Conservation (phyloP, 2,888 invertebrate species). For the Plebejus anna region DNA sequence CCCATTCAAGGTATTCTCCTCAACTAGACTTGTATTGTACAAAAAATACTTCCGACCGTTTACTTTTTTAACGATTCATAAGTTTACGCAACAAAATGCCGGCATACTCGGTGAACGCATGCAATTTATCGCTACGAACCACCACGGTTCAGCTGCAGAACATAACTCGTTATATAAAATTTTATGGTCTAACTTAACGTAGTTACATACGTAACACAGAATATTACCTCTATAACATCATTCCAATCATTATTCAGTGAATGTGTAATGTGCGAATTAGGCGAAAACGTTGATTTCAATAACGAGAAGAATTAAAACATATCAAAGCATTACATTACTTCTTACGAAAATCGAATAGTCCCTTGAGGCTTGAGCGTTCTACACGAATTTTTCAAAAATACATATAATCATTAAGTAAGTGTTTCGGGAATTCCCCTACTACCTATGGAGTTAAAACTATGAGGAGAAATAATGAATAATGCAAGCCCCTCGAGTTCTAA, state of each 20-base stretch:
- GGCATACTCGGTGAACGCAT: not conserved
- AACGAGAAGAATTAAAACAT: not conserved
- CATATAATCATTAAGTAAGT: not conserved
- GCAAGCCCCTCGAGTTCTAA: not conserved
- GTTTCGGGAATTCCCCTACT: no score
- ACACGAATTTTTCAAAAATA: not conserved
- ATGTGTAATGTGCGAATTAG: not conserved
- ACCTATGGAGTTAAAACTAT: not conserved
- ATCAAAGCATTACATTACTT: not conserved
- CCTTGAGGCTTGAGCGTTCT: not conserved
- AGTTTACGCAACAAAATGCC: slow-evolving; percentile 13
- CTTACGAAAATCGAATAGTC: not conserved
- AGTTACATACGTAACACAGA: slow-evolving; percentile 1
- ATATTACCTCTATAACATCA: not conserved
- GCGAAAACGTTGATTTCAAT: not conserved
- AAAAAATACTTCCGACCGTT: slow-evolving; percentile 8
- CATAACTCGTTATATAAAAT: slow-evolving; percentile 17
- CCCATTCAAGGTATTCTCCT: not conserved
- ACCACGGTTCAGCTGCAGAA: slow-evolving; percentile 17
- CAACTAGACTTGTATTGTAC: not conserved
- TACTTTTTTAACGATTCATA: not conserved
- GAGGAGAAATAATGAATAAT: not conserved
- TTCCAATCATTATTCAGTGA: not conserved
- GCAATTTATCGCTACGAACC: slow-evolving; percentile 21
- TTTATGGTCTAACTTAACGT: not conserved